Evolutionary conservation across 2,797 vertebrate species (phyloP), one percentile per base, ranked within the genome.

Genomic region (Dermochelys coriacea): DNA sequence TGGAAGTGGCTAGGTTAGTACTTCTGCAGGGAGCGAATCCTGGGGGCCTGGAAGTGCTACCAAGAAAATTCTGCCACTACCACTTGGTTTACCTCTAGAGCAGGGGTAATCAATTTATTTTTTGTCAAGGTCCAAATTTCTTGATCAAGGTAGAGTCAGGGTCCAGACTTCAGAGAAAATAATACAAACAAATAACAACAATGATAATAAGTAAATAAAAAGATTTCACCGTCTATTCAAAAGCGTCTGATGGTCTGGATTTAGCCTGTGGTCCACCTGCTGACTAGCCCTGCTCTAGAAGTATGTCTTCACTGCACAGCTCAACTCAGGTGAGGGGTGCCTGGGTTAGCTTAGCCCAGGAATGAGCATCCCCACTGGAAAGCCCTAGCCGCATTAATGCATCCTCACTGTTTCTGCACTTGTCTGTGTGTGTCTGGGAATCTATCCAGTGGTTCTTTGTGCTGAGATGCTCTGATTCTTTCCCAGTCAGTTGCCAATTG

Each of bases 11-110:
- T 55, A 23, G 10, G 8, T 34, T 27, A 10, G n/a, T 52, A 45
- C 9, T 37, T 37, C 8, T 12, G 25, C 15, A 10, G 41, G 55
- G 41, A 47, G 27, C 0, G 3, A 8, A 12, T 1, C 27, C 1
- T 19, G 29, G 41, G 4, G 10, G 41, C 23, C 25, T 45, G 41
- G 25, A 45, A 68, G 11, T 75, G 71, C 37, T 47, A 27, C 71
- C 41, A 47, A 45, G 71, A 47, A 75, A 29, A 29, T 14, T 45
- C 71, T 75, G 41, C 71, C 27, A 29, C 27, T 27, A 47, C 12
- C 45, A 29, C 71, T 45, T 25, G 41, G 41, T 45, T 74, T 45
- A 71, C n/a, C 21, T 71, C 34, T 71, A 68, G n/a, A 37, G 18
- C 27, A 29, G 55, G 8, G 57, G 57, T 59, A 29, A 31, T 31